These are phyloP conservation scores for Synergus japonicus DNA, from an alignment of 2,888 invertebrate genomes.

Conservation along the genomic window DNA sequence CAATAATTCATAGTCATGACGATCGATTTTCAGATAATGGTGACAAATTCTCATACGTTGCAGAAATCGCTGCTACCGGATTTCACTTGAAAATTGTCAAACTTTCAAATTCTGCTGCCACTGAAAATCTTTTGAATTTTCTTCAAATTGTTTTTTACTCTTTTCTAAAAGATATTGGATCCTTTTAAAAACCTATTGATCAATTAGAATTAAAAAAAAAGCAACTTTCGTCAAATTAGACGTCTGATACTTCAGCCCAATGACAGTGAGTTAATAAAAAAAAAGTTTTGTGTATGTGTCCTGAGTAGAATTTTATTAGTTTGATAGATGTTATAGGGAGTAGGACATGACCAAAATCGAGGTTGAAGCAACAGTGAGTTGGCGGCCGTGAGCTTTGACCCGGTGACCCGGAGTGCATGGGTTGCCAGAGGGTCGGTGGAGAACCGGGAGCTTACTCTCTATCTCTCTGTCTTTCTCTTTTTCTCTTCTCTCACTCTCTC, in stretches of 20 bases:
- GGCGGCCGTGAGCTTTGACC: constrained; percentile 76
- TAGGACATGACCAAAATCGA: constrained; percentile 11
- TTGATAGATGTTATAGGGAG: not conserved
- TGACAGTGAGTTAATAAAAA: not conserved
- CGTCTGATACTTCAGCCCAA: too few species aligned
- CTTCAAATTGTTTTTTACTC: too few species aligned
- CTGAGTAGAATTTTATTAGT: not conserved
- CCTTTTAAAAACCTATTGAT: too few species aligned
- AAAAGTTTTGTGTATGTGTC: not conserved
- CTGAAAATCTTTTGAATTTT: too few species aligned
- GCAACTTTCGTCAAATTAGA: too few species aligned
- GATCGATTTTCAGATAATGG: not conserved
- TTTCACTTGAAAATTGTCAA: not conserved
- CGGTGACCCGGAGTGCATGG: constrained; percentile 73
- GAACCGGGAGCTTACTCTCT: constrained; percentile 46
- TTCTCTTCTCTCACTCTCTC: not conserved
- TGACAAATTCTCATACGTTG: not conserved
- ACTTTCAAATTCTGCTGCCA: not conserved
- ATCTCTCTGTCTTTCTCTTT: constrained; percentile 45
- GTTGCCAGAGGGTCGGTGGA: constrained; percentile 52
- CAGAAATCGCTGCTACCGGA: not conserved
- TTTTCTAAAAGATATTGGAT: too few species aligned
- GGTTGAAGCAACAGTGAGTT: constrained; percentile 70
- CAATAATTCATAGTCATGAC: constrained; percentile 19
- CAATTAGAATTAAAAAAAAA: too few species aligned